A percentile compares a stretch with the other conserved stretches of the same genome.
phyloP scores from a whole-genome alignment of 1,140 invertebrate genomes.

The Ceratitis capitata region DNA sequence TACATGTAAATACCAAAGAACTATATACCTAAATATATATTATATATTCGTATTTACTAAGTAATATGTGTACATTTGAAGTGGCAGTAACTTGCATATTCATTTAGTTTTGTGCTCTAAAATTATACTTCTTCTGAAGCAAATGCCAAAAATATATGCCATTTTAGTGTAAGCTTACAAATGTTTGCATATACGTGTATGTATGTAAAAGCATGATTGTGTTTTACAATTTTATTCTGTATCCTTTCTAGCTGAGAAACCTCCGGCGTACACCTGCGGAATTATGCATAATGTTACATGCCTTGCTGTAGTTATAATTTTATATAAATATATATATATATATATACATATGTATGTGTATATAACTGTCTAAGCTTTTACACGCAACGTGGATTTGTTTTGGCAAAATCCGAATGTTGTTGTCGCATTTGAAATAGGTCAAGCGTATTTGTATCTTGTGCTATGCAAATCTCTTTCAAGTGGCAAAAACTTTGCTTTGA shows the following conservation, averaged over 20 bases:
- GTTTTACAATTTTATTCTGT: not conserved
- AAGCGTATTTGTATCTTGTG: not conserved
- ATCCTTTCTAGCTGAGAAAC: not conserved
- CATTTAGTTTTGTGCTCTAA: not conserved
- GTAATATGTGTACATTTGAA: not conserved
- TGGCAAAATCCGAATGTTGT: not conserved
- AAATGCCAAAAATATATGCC: not conserved
- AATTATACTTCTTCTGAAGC: not conserved
- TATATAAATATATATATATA: not conserved
- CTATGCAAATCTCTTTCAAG: not conserved
- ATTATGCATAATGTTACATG: not conserved
- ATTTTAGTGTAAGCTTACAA: no score
- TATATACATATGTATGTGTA: not conserved
- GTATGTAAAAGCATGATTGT: not conserved
- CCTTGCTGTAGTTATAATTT: not conserved
- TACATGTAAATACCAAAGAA: no score
- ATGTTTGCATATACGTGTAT: not conserved
- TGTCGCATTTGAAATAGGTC: conserved; percentile 23
- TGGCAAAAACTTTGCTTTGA: not conserved
- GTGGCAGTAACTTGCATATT: not conserved
- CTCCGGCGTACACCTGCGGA: not conserved
- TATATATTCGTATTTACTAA: not conserved
- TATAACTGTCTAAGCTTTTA: not conserved
- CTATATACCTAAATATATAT: no score
- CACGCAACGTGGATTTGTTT: not conserved